Base-by-base conservation (phyloP, 2,797 vertebrate genomes). In the Mionectes olivaceus region DNA sequence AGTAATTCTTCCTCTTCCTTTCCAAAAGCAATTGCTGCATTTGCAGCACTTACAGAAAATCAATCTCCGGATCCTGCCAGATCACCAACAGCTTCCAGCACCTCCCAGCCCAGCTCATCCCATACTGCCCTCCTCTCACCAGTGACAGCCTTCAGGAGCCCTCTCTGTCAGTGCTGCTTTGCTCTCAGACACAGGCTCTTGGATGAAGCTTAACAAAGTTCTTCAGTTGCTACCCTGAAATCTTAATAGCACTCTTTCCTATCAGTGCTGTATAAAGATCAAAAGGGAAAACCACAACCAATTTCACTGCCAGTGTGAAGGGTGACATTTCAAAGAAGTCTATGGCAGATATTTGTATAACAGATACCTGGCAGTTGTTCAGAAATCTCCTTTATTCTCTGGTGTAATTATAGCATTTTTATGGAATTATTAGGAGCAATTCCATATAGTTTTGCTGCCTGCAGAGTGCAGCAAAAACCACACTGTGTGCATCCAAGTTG, bases 401-500 rank as follows among this genome's bases (percentile, higher is more conserved):
- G 8, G 24, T 81, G 37, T 23, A 93, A 88, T 75, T 81, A 63
- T 3, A 87, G 17, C 19, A 79, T 79, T 93, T 93, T 91, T 7
- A 24, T 33, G 65, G 57, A 69, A 88, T 88, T 87, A 94, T 76
- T 86, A 79, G 69, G 55, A 94, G 39, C n/a, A 57, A 88, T 70
- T 90, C 44, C 49, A n/a, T 46, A 78, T 37, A 70, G 87, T 91
- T 95, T 73, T 39, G 30, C 83, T 93, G 84, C 93, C 94, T 93
- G 83, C 75, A 95, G 93, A 95, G 92, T 57, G 82, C 92, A 95
- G 92, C 92, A 96, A 92, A 96, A 83, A 0, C 76, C 91, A 88
- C 28, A 30, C 70, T 86, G 76, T 88, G 84, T 83, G 83, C 73
- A 59, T 76, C 21, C 0, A 11, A 64, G 33, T 39, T 81, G 80